Evolutionary conservation across 2,888 invertebrate genomes (phyloP), one percentile per base, ranked within the genome.

Genomic region (Drosophila putrida): DNA sequence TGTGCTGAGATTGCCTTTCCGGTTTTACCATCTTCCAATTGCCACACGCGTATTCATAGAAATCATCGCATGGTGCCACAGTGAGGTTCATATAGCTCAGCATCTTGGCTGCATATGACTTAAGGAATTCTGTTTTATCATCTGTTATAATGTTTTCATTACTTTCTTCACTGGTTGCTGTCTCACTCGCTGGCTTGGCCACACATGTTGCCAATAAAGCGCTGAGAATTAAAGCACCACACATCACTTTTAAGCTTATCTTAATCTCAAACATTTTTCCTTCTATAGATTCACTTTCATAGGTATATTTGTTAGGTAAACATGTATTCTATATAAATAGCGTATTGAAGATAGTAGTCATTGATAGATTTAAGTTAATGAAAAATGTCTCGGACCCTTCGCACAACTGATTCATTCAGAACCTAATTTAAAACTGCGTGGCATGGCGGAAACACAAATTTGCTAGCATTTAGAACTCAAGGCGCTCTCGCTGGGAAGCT

Each of bases 31-130:
- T 71, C 6, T 85, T 82, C 89, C 90, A 91, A 63, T 91, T 91
- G 6, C 91, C 91, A 25, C 92, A 91, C 0, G 92, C 90, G 54
- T 82, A 91, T 57, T 91, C 90, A 38, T 92, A 92, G 55, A 91
- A 92, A 53, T 92, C 90, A 9, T 91, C 87, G 39, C 92, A 91
- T 0, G 91, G 91, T 20, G 81, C 60, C 5, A 88, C 88, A 4
- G 82, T 84, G 1, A 41, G 63, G 59, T 91, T 91, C 91, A 91
- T 91, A 35, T 81, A 92, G 15, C 83, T 87, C 39, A 84, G 55
- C 90, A 92, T 88, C 46, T 79, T 60, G 0, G 60, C 58, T 0
- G 90, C 87, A 74, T 92, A 91, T n/a, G 75, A 39, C 28, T 71
- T 71, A 0, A 90, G 71, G 35, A 71, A 86, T 5, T 80, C 75